Evolutionary conservation across 2,113 vertebrate genomes (phyloP), one percentile per base, ranked within the genome.

Genomic region (Coptodon bakossiorum): DNA sequence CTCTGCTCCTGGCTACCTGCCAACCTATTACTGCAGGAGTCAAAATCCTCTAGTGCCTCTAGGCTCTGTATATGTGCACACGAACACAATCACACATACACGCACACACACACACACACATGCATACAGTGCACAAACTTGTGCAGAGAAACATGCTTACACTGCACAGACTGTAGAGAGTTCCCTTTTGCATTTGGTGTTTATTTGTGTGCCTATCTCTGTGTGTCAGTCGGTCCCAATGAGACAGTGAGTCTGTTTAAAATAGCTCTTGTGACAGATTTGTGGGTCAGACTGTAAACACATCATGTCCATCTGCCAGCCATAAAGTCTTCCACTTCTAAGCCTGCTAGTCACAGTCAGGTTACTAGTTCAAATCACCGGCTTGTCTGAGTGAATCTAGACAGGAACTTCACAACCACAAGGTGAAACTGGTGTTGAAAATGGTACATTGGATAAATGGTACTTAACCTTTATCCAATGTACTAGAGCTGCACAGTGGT

Each of bases 11-110:
- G 91, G 92, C 90, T 3, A 38, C 19, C 48, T 76, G 91, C 92
- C 91, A 90, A 86, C 86, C 52, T 87, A 89, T 94, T 91, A 91
- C 76, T 89, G 88, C 89, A 92, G 66, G 83, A 91, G 88, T 91
- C 82, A 89, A 82, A 93, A 91, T 88, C 87, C 90, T 85, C 80
- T 82, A 29, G 82, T 92, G 54, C 81, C 83, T 76, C 71, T 24
- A 66, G 86, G 45, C 80, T 54, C 43, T 8, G 54, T 31, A 57
- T 57, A 27, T 27, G 22, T 40, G 9, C 9, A 50, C 45, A 17
- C 3, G 0, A 34, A 78, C 71, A 19, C 43, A 31, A 61, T 61
- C 22, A 11, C 9, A 12, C 29, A 12, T 34, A 0, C 63, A 68
- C 7, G 0, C 38, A 19, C 17, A 48, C 13, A 24, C 2, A 16